Base-by-base conservation (phyloP, 2,797 vertebrate species). In the Xiphorhynchus erythropygius region DNA sequence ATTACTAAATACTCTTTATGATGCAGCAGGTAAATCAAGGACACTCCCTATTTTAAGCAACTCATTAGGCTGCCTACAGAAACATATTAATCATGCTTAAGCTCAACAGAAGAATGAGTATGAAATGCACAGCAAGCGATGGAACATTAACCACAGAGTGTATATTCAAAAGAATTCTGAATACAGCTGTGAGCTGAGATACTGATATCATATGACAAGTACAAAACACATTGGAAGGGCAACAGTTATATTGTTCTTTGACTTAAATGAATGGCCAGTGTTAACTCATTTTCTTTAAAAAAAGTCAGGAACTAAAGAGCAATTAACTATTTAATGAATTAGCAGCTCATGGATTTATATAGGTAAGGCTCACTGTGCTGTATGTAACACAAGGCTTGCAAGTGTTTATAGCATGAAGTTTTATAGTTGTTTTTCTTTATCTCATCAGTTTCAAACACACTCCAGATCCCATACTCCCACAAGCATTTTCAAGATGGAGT, bases 371-470 rank as follows among this genome's bases (percentile, higher is more conserved):
- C 35, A 57, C 86, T 52, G 63, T 41, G 35, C 74, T 93, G 11
- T 37, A 76, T 62, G 75, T 70, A 93, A 93, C 37, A 37, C 49
- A 90, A 96, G 77, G 57, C 75, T 80, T 27, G 5, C 47, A 84
- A 95, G 94, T 82, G 93, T 97, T 97, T 97, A 97, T 93, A 90
- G 96, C 41, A 18, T 52, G 33, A 84, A 86, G 74, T 95, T 96
- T 96, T 95, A 96, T 53, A 90, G 95, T 84, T 97, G 96, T 96
- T 96, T 97, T 97, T 96, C 95, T 96, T 96, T 95, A 96, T 96
- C 96, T 96, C 95, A 95, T 96, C 94, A 59, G 83, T 95, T 94
- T 93, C 90, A 5, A 96, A 97, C 81, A 95, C 39, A 83, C 76
- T 93, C 94, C 94, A 90, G 79, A 89, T 91, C 94, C 85, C 70